These are phyloP conservation scores for Digitonthophagus gazella DNA, from an alignment of 2,888 invertebrate genomes.

Conservation along the genomic window DNA sequence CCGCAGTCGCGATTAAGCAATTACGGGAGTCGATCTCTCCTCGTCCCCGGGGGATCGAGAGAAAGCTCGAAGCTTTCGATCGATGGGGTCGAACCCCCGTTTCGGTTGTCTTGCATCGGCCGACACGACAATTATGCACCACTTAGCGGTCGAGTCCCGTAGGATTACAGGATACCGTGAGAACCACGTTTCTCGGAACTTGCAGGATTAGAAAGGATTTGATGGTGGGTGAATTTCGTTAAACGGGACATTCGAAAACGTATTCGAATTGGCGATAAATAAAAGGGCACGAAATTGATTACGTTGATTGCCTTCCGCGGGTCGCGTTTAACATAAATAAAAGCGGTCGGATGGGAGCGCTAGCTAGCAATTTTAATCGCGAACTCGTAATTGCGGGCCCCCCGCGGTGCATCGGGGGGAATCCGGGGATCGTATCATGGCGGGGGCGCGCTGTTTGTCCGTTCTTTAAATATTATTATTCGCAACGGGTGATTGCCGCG, in stretches of 20 bases:
- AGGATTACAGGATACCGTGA: constrained; percentile 23
- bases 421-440: constrained; percentile 27
- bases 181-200: too few relatives aligned
- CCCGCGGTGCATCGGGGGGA: constrained; percentile 18
- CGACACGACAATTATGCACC: constrained; percentile 37
- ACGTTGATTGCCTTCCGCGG: constrained; percentile 49
- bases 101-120: constrained; percentile 29
- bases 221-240: too few relatives aligned
- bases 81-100: constrained; percentile 20
- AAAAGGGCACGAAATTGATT: constrained; percentile 50
- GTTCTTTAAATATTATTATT: constrained; percentile 47
- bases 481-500: constrained; percentile 41
- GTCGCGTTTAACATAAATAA: constrained; percentile 50
- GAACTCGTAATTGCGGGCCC: constrained; percentile 34
- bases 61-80: background rate
- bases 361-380: constrained; percentile 48
- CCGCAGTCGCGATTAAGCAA: constrained; percentile 32
- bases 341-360: constrained; percentile 43
- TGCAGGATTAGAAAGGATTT: too few relatives aligned
- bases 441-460: constrained; percentile 36
- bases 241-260: too few relatives aligned
- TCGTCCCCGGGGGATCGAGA: constrained; percentile 13
- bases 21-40: constrained; percentile 24
- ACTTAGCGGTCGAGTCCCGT: constrained; percentile 37
- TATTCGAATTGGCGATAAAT: constrained; percentile 23